Evolutionary conservation across 2,113 vertebrate species (phyloP).

Genomic region (Dipodomys ordii): DNA sequence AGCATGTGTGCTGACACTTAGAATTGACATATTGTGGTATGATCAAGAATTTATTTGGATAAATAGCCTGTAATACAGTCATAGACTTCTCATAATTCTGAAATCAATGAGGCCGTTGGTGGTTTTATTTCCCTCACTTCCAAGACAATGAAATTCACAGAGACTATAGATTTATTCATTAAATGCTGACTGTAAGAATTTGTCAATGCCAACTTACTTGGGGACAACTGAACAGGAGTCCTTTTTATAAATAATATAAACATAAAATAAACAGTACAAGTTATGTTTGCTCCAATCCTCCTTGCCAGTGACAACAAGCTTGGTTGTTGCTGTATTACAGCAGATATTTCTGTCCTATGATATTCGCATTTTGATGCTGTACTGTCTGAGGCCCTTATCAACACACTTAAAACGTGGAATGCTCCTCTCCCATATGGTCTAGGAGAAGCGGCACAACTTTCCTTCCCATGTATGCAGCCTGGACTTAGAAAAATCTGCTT

Average conservation of each 20-base stretch:
- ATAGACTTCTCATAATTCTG: constrained; percentile 73
- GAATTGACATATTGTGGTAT: constrained; percentile 74
- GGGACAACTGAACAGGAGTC: constrained; percentile 38
- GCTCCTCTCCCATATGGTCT: not conserved
- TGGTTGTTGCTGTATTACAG: not conserved
- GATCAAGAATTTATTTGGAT: constrained; percentile 74
- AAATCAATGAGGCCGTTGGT: constrained; percentile 73
- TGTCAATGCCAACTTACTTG: constrained; percentile 36
- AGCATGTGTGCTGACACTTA: constrained; percentile 56
- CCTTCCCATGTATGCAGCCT: not conserved
- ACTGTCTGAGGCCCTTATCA: not conserved
- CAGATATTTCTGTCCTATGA: not conserved
- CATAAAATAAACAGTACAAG: constrained; percentile 59
- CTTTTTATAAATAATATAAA: constrained; percentile 53
- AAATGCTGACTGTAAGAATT: constrained; percentile 65
- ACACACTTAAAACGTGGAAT: not conserved
- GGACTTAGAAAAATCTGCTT: not conserved
- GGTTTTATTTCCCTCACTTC: constrained; percentile 74
- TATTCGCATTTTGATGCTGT: not conserved
- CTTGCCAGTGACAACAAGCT: not conserved
- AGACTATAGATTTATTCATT: constrained; percentile 71
- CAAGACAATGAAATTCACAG: constrained; percentile 55
- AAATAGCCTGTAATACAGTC: constrained; percentile 74
- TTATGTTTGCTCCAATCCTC: constrained; percentile 5
- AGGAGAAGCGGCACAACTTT: not conserved